Base-by-base conservation (phyloP, 2,113 vertebrate genomes). In the Pungitius pungitius region DNA sequence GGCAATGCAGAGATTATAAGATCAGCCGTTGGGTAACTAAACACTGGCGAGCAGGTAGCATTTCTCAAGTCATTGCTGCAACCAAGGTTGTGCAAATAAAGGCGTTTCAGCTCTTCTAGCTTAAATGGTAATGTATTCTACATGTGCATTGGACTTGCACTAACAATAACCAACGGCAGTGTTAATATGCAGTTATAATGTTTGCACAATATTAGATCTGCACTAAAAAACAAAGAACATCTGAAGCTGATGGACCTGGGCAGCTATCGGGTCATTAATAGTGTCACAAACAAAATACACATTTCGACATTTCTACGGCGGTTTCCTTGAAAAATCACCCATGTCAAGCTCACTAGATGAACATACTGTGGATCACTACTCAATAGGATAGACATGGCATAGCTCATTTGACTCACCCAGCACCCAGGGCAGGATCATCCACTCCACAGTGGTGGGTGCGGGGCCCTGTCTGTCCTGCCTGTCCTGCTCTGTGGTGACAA, bases 361-460 rank as follows among this genome's bases (percentile, higher is more conserved):
- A 55, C 11, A 8, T 6, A n/a, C 57, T 9, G 14, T 20, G 45
- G 18, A 37, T 37, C 18, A 15, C 7, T n/a, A 54, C 14, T 43
- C 39, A 43, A 43, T 18, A 12, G 42, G 40, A 47, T n/a, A 6
- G 15, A 45, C 30, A 8, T 2, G 39, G 27, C 60, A 3, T 47
- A 13, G 7, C 7, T 51, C 8, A 2, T 11, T 62, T 45, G 15
- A 85, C 90, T 94, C 92, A 99, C 98, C 98, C 84, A 99, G 88
- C 73, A 99, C 96, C 96, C 97, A 97, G 24, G 97, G 97, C 71
- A 99, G 90, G 88, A 99, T 99, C 97, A 99, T 97, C 98, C 98
- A 99, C 92, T 99, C 98, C 78, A 99, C 97, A 0, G 96, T 90
- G 80, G 96, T 99, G 6, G 98, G 97, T 3, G 96, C 94, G 0